A percentile compares a stretch with the other conserved stretches of the same genome.
Evolutionary conservation across 30 jellyfish, hydroid and myxozoan species (phyloP).

Genomic region (Pseudorhiza aurosa): DNA sequence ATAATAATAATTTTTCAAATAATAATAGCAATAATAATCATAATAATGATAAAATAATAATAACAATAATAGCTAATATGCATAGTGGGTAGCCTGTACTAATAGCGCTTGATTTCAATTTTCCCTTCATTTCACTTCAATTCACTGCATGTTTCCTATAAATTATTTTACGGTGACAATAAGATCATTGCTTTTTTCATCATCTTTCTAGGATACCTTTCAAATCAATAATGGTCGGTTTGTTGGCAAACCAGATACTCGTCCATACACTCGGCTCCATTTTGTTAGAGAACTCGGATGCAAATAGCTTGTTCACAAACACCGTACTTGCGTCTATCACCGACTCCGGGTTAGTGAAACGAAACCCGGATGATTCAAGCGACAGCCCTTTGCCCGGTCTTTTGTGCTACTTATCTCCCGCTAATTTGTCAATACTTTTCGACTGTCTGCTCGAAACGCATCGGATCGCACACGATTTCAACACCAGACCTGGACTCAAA

Average conservation of each 20-base stretch:
- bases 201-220: constrained; percentile 76
- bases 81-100: too few relatives aligned
- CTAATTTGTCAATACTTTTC: constrained; percentile 81
- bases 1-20: too few relatives aligned
- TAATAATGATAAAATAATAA: too few relatives aligned
- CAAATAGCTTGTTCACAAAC: constrained; percentile 64
- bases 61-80: too few relatives aligned
- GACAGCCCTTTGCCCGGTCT: constrained; percentile 96
- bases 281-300: constrained; percentile 92
- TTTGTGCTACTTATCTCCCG: constrained; percentile 91
- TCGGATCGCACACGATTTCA: constrained; percentile 89
- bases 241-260: constrained; percentile 90
- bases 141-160: too few relatives aligned
- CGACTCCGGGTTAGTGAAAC: constrained; percentile 90
- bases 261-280: constrained; percentile 95
- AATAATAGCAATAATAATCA: too few relatives aligned
- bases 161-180: too few relatives aligned
- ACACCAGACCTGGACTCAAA: constrained; percentile 94
- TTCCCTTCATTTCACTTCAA: too few relatives aligned
- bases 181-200: too few relatives aligned
- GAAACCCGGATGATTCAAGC: constrained; percentile 82
- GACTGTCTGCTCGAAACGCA: constrained; percentile 91
- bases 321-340: constrained; percentile 85
- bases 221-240: constrained; percentile 88
- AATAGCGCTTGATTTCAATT: too few relatives aligned